These are phyloP conservation scores for Carollia perspicillata DNA, from an alignment of 2,113 vertebrate genomes.

Conservation along the genomic window DNA sequence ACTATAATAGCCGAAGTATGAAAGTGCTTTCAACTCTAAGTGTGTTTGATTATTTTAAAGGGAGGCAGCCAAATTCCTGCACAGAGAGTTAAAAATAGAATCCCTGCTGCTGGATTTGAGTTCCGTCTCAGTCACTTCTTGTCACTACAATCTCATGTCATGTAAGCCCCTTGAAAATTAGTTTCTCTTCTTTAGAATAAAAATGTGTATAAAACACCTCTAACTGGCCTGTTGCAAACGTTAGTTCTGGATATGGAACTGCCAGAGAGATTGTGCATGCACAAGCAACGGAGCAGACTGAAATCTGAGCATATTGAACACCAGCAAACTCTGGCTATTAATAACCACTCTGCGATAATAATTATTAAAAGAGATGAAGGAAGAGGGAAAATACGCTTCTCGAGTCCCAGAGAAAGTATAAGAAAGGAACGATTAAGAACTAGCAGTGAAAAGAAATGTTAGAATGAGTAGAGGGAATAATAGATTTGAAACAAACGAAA, in stretches of 20 bases:
- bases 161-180: neutral
- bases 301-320: neutral
- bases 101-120: neutral
- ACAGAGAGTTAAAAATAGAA: neutral
- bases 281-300: neutral
- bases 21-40: neutral
- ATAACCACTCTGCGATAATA: neutral
- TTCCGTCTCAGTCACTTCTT: neutral
- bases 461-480: neutral
- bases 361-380: neutral
- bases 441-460: neutral
- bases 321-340: neutral
- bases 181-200: neutral
- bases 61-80: neutral
- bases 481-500: neutral
- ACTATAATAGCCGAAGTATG: neutral
- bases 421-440: neutral
- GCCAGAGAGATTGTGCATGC: neutral
- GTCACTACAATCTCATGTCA: neutral
- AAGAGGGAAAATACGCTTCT: neutral
- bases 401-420: neutral
- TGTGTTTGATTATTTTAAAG: neutral
- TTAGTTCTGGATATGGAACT: neutral
- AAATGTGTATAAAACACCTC: neutral
- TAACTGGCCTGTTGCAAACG: neutral